phyloP scores from a whole-genome alignment of 2,888 invertebrate species.

The Drosophila borealis region DNA sequence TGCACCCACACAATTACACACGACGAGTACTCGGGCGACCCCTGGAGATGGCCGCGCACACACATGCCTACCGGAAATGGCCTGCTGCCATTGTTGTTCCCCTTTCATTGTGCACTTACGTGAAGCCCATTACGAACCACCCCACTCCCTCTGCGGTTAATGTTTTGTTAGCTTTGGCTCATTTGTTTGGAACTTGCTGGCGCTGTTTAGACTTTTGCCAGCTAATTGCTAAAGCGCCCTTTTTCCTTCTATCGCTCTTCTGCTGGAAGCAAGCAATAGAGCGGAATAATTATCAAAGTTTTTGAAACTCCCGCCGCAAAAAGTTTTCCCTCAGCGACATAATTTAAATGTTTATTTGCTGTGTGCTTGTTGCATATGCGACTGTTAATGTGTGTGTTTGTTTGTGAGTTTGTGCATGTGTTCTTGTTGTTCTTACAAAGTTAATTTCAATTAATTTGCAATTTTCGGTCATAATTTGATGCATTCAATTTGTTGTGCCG shows the following conservation, averaged over 20 bases:
- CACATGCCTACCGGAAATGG: constrained; percentile 60
- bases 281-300: constrained; percentile 67
- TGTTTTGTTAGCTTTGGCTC: constrained; percentile 51
- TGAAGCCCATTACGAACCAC: neutral
- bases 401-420: neutral
- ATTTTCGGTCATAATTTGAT: constrained; percentile 62
- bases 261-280: neutral
- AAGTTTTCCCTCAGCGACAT: constrained; percentile 59
- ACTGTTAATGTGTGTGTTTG: neutral
- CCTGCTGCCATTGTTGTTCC: constrained; percentile 59
- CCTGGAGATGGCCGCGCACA: constrained; percentile 38
- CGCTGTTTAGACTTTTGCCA: constrained; percentile 52
- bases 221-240: constrained; percentile 61
- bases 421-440: constrained; percentile 35
- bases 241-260: neutral
- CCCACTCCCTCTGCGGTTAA: constrained; percentile 24
- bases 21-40: constrained; percentile 38
- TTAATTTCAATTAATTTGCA: constrained; percentile 67
- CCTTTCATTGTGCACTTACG: constrained; percentile 12
- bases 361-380: constrained; percentile 36
- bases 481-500: constrained; percentile 27
- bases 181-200: constrained; percentile 59
- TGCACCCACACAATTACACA: constrained; percentile 34
- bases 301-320: constrained; percentile 38
- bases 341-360: constrained; percentile 70